A percentile compares a stretch with the other conserved stretches of the same genome.
phyloP scores from a whole-genome alignment of 2,797 vertebrate genomes.

The Sebastes melanostomus region DNA sequence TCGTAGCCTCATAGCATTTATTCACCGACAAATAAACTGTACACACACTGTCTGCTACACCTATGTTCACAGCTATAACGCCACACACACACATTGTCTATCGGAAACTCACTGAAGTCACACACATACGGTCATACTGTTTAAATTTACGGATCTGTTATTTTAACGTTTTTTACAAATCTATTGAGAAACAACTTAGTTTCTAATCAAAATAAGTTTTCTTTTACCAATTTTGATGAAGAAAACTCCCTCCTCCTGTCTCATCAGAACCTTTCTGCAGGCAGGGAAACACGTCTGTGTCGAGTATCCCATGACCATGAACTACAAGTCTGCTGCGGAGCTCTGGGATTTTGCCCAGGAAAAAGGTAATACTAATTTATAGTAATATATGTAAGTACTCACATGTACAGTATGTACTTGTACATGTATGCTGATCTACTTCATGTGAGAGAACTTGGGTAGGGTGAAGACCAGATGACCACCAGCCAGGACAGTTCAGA shows the following conservation, averaged over 20 bases:
- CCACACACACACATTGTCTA: too few relatives aligned
- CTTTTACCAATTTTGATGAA: neutral
- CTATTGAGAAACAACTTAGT: too few relatives aligned
- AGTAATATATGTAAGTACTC: neutral
- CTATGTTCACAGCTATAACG: too few relatives aligned
- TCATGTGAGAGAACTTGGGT: neutral
- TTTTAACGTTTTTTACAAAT: too few relatives aligned
- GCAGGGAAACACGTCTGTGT: constrained; percentile 94
- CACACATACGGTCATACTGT: too few relatives aligned
- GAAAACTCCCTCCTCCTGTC: neutral
- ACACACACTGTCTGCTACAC: too few relatives aligned
- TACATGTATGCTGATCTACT: neutral
- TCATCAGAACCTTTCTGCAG: constrained; percentile 86
- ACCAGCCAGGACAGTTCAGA: too few relatives aligned
- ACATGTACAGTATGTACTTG: neutral
- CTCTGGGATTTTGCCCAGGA: constrained; percentile 86
- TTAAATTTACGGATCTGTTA: too few relatives aligned
- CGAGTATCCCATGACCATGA: constrained; percentile 92
- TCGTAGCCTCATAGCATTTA: too few relatives aligned
- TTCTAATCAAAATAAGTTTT: too few relatives aligned
- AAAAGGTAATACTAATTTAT: constrained; percentile 84
- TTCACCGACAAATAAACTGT: too few relatives aligned
- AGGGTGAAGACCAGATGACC: neutral
- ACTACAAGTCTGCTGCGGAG: constrained; percentile 79
- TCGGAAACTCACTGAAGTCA: too few relatives aligned